Conservation (phyloP, 2,888 invertebrate genomes). For the Chrysina gloriosa region DNA sequence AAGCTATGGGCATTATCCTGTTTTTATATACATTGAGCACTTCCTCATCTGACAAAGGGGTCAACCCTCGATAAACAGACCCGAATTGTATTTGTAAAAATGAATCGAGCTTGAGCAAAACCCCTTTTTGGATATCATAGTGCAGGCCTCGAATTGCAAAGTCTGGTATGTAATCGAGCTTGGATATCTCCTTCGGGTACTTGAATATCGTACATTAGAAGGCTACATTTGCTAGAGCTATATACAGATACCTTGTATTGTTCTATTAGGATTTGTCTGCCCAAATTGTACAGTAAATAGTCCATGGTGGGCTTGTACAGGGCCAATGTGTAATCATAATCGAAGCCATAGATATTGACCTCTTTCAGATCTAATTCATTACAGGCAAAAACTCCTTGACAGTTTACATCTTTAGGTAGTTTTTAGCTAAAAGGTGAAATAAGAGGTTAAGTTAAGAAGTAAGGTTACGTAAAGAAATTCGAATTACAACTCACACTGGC, state of each 20-base stretch:
- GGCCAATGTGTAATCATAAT: conserved; percentile 98
- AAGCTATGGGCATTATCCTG: conserved; percentile 86
- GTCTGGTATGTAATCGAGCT: conserved; percentile 88
- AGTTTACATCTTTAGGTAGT: conserved; percentile 86
- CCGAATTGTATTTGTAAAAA: conserved; percentile 97
- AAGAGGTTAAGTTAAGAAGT: conserved; percentile 9
- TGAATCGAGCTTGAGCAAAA: conserved; percentile 93
- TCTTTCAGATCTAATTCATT: conserved; percentile 93
- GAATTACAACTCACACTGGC: conserved; percentile 37
- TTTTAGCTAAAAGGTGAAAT: conserved; percentile 74
- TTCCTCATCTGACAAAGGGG: conserved; percentile 84
- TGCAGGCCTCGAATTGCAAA: conserved; percentile 98
- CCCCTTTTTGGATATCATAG: conserved; percentile 95
- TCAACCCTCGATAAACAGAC: conserved; percentile 89
- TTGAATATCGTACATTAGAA: conserved; percentile 64
- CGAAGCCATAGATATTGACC: conserved; percentile 96
- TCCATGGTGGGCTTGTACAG: conserved; percentile 93
- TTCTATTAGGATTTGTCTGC: conserved; percentile 85
- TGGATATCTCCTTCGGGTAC: conserved; percentile 88
- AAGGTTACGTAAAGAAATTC: conserved; percentile 21
- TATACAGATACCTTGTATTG: conserved; percentile 80
- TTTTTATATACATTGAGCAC: conserved; percentile 87
- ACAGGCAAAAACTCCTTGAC: conserved; percentile 92
- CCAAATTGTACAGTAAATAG: conserved; percentile 89
- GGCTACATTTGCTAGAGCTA: neutral